These are phyloP conservation scores for Dryadula phaetusa DNA, from an alignment of 2,888 invertebrate species.

Conservation along the genomic window DNA sequence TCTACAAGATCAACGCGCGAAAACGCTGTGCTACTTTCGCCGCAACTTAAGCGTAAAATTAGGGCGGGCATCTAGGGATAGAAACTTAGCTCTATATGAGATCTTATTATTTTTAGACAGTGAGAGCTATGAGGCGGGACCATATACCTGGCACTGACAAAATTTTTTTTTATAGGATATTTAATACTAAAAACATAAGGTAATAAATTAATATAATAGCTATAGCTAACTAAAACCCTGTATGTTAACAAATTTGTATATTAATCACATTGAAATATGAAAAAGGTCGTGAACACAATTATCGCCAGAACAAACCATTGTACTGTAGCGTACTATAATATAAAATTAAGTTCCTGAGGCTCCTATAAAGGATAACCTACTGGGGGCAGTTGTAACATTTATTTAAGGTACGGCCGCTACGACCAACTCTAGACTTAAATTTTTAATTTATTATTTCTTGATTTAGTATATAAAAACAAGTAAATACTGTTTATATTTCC, in stretches of 20 bases:
- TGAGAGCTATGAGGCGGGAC: too few relatives aligned
- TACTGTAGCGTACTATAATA: not conserved
- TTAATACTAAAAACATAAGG: too few relatives aligned
- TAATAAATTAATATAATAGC: not conserved
- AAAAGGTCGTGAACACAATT: not conserved
- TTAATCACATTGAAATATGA: not conserved
- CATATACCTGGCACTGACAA: too few relatives aligned
- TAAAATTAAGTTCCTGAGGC: constrained; percentile 6
- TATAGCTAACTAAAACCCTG: not conserved
- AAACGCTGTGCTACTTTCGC: too few relatives aligned
- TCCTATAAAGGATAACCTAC: constrained; percentile 5
- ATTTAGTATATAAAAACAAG: constrained; percentile 14
- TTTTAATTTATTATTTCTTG: constrained; percentile 15
- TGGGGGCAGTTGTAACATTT: constrained; percentile 18
- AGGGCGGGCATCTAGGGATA: too few relatives aligned
- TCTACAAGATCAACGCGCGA: too few relatives aligned
- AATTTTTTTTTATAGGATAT: too few relatives aligned
- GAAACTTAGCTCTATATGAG: too few relatives aligned
- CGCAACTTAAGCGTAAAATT: too few relatives aligned
- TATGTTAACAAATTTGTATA: not conserved
- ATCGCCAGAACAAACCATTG: not conserved
- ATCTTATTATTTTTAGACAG: too few relatives aligned
- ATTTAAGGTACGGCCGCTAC: constrained; percentile 15
- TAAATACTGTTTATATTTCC: constrained; percentile 10
- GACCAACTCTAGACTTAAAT: not conserved